Base-by-base conservation (phyloP, 2,888 invertebrate species). In the Augiades crinisus region DNA sequence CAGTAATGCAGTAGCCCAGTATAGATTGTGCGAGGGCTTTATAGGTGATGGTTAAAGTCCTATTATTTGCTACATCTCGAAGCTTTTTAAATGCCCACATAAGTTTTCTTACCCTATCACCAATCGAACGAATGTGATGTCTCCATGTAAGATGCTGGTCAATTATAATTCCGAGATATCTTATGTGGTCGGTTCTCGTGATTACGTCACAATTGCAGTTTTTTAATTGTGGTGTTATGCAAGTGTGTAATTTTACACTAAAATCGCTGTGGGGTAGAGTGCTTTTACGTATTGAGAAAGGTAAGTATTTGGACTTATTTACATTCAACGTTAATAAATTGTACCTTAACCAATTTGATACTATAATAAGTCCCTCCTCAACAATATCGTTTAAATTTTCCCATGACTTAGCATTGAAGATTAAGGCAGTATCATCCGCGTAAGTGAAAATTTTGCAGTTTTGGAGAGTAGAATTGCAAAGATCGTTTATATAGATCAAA, bases 101-200 rank as follows among this genome's bases (percentile, higher is more conserved):
- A 14, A 22, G 53, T 55, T 72, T 68, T 55, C 74, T 79, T 24
- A 14, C 33, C 33, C 33, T 44, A 12, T 37, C 37, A 21, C 17
- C 14, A 10, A 37, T 17, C 17, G 5, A 17, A 17, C 21, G n/a
- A n/a, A 37, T 37, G 5, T 19, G 19, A 19, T 19, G 17, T 19
- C 8, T 17, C 37, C 36, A 36, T 5, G 36, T 36, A 3, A 36
- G 17, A 7, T 36, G 36, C 16, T 14, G 36, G 36, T 36, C 36
- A 16, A 36, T 36, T 17, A 16, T 36, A 16, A 19, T 36, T 19
- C 36, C 36, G 7, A 36, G 36, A 36, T 36, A 36, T 36, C 16
- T 36, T 14, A 36, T 36, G 3, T 17, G 4, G 12, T 2, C 6
- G n/a, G 30, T 12, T 10, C 30, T 30, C 3, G 4, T 30, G n/a